Base-by-base conservation (phyloP, 2,113 vertebrate species). In the Pachypanchax playfairii region DNA sequence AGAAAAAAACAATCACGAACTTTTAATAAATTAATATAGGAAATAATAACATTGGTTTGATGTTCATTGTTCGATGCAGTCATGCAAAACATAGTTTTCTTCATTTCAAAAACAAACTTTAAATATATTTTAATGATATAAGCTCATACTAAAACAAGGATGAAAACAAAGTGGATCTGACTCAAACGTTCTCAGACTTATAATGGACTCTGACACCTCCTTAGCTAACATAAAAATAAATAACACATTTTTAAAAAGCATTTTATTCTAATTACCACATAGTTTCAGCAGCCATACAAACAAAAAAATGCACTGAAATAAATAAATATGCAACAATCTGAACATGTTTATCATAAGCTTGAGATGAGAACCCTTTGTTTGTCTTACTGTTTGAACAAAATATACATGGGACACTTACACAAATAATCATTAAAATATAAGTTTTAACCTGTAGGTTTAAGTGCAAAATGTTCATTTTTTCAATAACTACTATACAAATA, bases 231-330 rank as follows among this genome's bases (percentile, higher is more conserved):
- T n/a, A n/a, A n/a, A 29, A 80, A 6, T 24, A 68, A 59, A 44
- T n/a, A 25, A 59, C 1, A 33, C 12, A 49, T 10, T 63, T 2
- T 70, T 63, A 64, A 54, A 87, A 87, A 70, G 47, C 4, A 58
- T 66, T 72, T 80, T 83, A 84, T 82, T 85, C 64, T 78, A 71
- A 63, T 77, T 75, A 29, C 41, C 43, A 62, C 33, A 56, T 33
- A 67, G 65, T 35, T 15, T 29, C 6, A 64, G 54, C 54, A 56
- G 46, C 49, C 44, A 39, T 20, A 58, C 20, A 18, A 64, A 73
- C 58, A 20, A 54, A 74, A 52, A 75, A 66, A 48, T n/a, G n/a
- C n/a, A 25, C n/a, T 2, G 25, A 44, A 80, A 81, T 81, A 79
- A 85, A 82, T 85, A 84, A 81, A 85, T 55, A 59, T 53, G 49